Conservation (phyloP, 2,888 invertebrate species). For the Mantis religiosa region DNA sequence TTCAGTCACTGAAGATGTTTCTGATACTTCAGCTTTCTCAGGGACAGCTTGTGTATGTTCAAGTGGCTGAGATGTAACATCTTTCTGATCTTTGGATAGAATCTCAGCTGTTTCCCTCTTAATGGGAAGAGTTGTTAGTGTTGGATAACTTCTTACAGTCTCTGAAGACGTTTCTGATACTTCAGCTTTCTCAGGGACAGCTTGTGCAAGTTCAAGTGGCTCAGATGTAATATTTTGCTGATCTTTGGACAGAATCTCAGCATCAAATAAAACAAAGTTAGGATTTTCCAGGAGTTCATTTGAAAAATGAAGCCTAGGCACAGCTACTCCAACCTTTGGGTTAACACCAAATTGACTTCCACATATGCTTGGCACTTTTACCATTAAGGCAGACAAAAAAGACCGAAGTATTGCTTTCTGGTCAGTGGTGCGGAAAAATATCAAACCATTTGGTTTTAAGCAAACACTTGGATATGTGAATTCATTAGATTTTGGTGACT, state of each 20-base stretch:
- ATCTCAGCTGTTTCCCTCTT: too few relatives aligned
- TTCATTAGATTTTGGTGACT: conserved; percentile 6
- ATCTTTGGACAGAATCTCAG: background rate
- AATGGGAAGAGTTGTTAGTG: too few relatives aligned
- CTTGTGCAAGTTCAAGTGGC: too few relatives aligned
- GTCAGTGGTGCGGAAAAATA: conserved; percentile 7
- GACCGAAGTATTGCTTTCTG: background rate
- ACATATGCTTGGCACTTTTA: conserved; percentile 22
- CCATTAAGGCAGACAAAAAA: conserved; percentile 12
- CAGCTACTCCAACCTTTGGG: conserved; percentile 3
- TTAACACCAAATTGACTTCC: conserved; percentile 13
- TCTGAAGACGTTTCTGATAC: too few relatives aligned
- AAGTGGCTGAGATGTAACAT: background rate
- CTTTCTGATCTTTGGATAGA: background rate
- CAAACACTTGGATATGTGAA: conserved; percentile 29
- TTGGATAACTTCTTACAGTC: too few relatives aligned
- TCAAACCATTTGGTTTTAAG: background rate
- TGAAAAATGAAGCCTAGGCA: conserved; percentile 2
- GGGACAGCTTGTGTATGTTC: background rate
- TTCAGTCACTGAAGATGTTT: background rate
- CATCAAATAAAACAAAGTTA: background rate
- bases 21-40: background rate
- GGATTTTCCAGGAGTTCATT: background rate
- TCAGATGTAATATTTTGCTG: too few relatives aligned
- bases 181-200: too few relatives aligned